Conservation (phyloP, 2,888 invertebrate genomes). For the Melanostoma mellinum region DNA sequence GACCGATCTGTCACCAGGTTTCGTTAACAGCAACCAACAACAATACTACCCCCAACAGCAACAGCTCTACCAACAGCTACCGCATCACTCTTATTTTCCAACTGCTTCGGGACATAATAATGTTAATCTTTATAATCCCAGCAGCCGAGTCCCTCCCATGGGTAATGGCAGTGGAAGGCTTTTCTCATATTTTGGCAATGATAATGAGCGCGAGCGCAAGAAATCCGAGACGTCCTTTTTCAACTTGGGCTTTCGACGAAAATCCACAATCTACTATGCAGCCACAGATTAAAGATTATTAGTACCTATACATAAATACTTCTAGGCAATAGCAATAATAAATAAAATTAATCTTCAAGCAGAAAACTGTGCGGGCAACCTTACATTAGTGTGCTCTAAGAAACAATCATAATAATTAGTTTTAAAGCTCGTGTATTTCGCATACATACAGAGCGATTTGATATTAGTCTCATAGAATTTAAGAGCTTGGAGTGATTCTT, state of each 20-base stretch:
- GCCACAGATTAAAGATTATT: conserved; percentile 77
- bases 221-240: conserved; percentile 82
- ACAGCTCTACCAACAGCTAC: conserved; percentile 70
- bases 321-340: no score
- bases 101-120: conserved; percentile 75
- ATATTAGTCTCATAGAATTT: no score
- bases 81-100: conserved; percentile 73
- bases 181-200: conserved; percentile 81
- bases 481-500: no score
- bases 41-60: conserved; percentile 75
- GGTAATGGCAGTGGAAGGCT: conserved; percentile 78
- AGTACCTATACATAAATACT: no score
- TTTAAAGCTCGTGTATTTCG: no score
- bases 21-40: conserved; percentile 77
- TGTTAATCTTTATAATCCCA: conserved; percentile 65
- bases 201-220: conserved; percentile 80
- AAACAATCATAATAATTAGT: no score
- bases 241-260: conserved; percentile 81
- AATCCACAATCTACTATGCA: conserved; percentile 81
- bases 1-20: conserved; percentile 85
- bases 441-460: no score
- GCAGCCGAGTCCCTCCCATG: conserved; percentile 76
- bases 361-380: no score
- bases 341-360: no score
- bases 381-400: no score